Conservation (phyloP, 2,888 invertebrate species). For the Eupithecia pulchellata region DNA sequence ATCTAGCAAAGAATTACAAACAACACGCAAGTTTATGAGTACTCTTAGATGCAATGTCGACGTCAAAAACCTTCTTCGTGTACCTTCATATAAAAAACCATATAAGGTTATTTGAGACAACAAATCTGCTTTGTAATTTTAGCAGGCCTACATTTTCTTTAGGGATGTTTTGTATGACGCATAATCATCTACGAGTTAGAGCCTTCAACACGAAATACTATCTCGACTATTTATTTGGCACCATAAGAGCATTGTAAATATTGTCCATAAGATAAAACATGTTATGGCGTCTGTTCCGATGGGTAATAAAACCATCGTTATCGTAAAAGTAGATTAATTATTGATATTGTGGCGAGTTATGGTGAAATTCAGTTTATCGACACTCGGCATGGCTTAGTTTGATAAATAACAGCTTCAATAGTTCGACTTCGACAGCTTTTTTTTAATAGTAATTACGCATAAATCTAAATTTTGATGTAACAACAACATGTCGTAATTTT, state of each 20-base stretch:
- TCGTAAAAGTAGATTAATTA: constrained; percentile 49
- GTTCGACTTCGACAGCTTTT: not conserved
- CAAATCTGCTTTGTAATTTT: not conserved
- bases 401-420: constrained; percentile 9
- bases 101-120: not conserved
- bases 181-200: not conserved
- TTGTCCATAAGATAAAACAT: constrained; percentile 56
- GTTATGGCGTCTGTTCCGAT: constrained; percentile 49
- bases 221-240: constrained; percentile 46
- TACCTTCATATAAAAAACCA: not conserved
- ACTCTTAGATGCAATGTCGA: no score
- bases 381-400: constrained; percentile 14
- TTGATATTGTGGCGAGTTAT: constrained; percentile 36
- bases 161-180: not conserved
- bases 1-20: no score
- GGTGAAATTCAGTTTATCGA: constrained; percentile 20
- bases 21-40: no score
- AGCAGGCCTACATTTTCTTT: not conserved
- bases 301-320: constrained; percentile 51
- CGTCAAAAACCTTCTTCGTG: not conserved
- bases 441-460: no score
- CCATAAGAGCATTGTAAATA: constrained; percentile 54
- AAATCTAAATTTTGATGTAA: no score
- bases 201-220: constrained; percentile 14
- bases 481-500: no score